These are phyloP conservation scores for Drosophila mulleri DNA, from an alignment of 2,888 invertebrate species.

Conservation along the genomic window DNA sequence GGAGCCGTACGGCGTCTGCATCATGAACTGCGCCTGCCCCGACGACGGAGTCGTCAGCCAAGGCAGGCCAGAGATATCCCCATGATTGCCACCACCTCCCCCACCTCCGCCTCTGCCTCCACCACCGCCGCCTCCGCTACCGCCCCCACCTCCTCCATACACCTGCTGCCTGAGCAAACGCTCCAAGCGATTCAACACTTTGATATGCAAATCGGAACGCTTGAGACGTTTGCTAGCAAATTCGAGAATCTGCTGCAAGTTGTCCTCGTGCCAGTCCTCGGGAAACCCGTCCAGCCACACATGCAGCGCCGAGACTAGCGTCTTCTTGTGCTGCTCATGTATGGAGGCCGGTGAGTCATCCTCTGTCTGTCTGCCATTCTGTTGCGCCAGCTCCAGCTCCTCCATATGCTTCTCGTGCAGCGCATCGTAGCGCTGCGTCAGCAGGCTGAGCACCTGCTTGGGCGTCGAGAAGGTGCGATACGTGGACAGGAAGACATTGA, in stretches of 20 bases:
- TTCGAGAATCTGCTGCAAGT: constrained; percentile 91
- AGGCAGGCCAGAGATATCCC: constrained; percentile 68
- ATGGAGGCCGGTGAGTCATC: constrained; percentile 76
- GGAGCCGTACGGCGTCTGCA: constrained; percentile 68
- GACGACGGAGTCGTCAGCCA: constrained; percentile 49
- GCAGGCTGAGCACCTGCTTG: constrained; percentile 92
- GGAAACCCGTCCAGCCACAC: constrained; percentile 99
- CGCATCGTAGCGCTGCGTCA: constrained; percentile 92
- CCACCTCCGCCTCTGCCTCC: constrained; percentile 32
- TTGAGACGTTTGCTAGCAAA: constrained; percentile 94
- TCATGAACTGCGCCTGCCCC: constrained; percentile 81
- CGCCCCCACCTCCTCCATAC: constrained; percentile 31
- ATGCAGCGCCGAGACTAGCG: constrained; percentile 94
- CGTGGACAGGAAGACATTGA: constrained; percentile 98
- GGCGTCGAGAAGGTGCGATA: constrained; percentile 96
- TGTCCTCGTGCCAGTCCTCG: constrained; percentile 90
- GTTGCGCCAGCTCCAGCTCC: constrained; percentile 70
- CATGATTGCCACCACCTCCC: constrained; percentile 35
- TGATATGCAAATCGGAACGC: constrained; percentile 93
- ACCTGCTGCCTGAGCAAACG: constrained; percentile 86
- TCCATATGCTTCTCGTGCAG: constrained; percentile 84
- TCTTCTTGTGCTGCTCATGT: constrained; percentile 87
- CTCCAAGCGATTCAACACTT: constrained; percentile 84
- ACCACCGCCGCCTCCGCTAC: constrained; percentile 2
- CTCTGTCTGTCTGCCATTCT: constrained; percentile 54